A percentile compares a stretch with the other conserved stretches of the same genome.
phyloP scores from a whole-genome alignment of 2,888 invertebrate genomes.

The Arge pagana region DNA sequence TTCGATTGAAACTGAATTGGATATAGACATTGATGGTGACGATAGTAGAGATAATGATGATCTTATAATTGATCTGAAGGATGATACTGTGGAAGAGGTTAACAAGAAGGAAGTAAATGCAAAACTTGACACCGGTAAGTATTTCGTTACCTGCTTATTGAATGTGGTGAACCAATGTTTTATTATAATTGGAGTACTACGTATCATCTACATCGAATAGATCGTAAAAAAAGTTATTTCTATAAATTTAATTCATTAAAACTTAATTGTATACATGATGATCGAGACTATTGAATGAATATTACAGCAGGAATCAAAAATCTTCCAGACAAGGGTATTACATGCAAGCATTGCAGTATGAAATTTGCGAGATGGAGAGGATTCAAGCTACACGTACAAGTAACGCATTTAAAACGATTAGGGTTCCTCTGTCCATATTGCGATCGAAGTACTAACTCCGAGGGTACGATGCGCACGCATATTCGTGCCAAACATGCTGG shows the following conservation, averaged over 20 bases:
- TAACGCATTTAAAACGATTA: slow-evolving; percentile 47
- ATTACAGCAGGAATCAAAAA: slow-evolving; percentile 19
- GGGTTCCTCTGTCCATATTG: slow-evolving; percentile 48
- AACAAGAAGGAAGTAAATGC: slow-evolving; percentile 16
- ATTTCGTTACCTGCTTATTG: not conserved
- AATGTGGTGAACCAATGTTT: no score
- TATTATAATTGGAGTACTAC: no score
- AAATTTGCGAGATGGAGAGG: slow-evolving; percentile 45
- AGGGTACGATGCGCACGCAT: slow-evolving; percentile 44
- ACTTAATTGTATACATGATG: no score
- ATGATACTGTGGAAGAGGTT: slow-evolving; percentile 34
- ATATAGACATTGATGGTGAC: slow-evolving; percentile 27
- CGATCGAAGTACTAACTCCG: slow-evolving; percentile 48
- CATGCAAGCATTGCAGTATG: slow-evolving; percentile 50
- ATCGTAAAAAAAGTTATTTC: no score
- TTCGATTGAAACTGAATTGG: slow-evolving; percentile 6
- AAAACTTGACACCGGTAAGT: slow-evolving; percentile 32
- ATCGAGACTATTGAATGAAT: no score
- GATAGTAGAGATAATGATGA: slow-evolving; percentile 38
- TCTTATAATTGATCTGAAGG: slow-evolving; percentile 39
- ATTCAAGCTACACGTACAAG: slow-evolving; percentile 50
- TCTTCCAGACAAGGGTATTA: slow-evolving; percentile 26
- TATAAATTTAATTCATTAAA: slow-evolving; percentile 1
- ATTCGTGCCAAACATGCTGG: slow-evolving; percentile 45
- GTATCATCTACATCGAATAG: no score